A percentile compares a stretch with the other conserved stretches of the same genome.
Evolutionary conservation across 2,888 invertebrate species (phyloP).

Genomic region (Caenorhabditis panamensis): DNA sequence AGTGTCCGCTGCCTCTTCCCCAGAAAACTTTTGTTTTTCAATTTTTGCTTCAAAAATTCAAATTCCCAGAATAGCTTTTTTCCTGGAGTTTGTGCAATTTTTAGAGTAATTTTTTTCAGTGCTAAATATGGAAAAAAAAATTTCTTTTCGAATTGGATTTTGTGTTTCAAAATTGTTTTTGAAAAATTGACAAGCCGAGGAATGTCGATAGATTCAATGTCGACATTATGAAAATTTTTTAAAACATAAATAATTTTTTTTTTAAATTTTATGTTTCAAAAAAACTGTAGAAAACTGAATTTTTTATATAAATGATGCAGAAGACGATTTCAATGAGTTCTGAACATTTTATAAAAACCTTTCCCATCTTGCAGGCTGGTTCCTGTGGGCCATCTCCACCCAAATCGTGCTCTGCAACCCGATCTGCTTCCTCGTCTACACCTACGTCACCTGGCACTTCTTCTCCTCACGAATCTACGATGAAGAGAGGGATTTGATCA

Average conservation of each 20-base stretch:
- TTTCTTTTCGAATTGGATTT: neutral
- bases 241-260: no score
- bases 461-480: constrained; percentile 89
- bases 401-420: constrained; percentile 95
- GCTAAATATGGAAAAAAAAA: neutral
- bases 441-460: constrained; percentile 91
- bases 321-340: neutral
- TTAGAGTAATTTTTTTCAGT: constrained; percentile 5
- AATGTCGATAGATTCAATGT: no score
- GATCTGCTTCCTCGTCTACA: constrained; percentile 89
- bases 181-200: no score
- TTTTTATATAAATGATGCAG: neutral
- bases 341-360: no score
- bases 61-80: no score
- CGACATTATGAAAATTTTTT: no score
- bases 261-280: neutral
- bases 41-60: no score
- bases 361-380: constrained; percentile 88
- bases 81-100: neutral
- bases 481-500: constrained; percentile 84
- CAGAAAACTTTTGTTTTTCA: no score
- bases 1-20: no score
- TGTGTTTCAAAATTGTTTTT: neutral
- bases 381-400: constrained; percentile 98
- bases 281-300: neutral